Evolutionary conservation across 2,888 invertebrate genomes (phyloP).

Genomic region (Drosophila anomelani): DNA sequence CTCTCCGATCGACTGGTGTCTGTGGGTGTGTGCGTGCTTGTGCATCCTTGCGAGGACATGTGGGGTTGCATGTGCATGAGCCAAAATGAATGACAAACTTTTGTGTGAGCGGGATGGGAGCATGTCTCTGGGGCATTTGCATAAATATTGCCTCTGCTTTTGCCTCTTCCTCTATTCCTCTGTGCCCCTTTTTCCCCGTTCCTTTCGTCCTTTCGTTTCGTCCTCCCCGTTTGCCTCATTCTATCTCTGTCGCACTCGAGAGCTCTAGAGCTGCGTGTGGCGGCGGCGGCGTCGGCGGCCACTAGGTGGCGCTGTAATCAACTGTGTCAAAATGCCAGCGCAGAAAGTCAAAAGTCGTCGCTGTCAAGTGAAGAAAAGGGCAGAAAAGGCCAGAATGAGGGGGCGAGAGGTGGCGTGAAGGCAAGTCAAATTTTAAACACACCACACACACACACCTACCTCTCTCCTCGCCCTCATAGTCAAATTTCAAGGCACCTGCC

Average conservation of each 20-base stretch:
- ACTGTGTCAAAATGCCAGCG: slow-evolving; percentile 77
- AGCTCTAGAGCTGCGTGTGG: slow-evolving; percentile 17
- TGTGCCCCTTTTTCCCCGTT: background rate
- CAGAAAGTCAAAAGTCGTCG: slow-evolving; percentile 71
- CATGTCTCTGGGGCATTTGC: slow-evolving; percentile 67
- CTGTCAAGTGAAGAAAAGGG: slow-evolving; percentile 57
- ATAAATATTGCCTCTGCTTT: slow-evolving; percentile 66
- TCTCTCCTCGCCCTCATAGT: slow-evolving; percentile 26
- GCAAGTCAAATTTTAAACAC: slow-evolving; percentile 61
- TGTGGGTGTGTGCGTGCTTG: slow-evolving; percentile 14
- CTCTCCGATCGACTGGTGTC: slow-evolving; percentile 10
- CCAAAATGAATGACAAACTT: slow-evolving; percentile 62
- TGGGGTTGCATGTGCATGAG: slow-evolving; percentile 50
- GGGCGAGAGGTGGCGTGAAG: slow-evolving; percentile 35
- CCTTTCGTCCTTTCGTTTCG: background rate
- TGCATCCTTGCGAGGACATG: slow-evolving; percentile 38
- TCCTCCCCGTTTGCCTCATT: background rate
- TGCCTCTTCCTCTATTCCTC: slow-evolving; percentile 1
- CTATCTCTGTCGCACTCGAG: slow-evolving; percentile 35
- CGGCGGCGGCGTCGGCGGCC: slow-evolving; percentile 59
- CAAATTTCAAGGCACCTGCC: slow-evolving; percentile 72
- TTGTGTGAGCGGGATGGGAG: slow-evolving; percentile 23
- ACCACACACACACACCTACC: slow-evolving; percentile 18
- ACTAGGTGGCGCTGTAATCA: slow-evolving; percentile 79
- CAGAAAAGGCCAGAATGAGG: slow-evolving; percentile 44